phyloP scores from a whole-genome alignment of 2,797 vertebrate species.

The Dromococcyx pavoninus region DNA sequence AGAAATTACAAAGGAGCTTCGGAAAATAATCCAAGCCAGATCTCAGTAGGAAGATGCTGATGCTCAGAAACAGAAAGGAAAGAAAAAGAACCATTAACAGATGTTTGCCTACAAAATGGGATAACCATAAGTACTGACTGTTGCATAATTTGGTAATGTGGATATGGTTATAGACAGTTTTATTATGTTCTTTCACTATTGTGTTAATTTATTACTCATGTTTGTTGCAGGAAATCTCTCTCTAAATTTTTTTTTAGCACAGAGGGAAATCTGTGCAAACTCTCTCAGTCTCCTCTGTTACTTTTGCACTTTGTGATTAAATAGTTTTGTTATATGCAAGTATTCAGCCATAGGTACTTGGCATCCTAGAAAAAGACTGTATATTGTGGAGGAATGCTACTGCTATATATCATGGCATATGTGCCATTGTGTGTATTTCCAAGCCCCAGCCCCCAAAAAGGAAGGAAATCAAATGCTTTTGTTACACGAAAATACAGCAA shows the following conservation, averaged over 20 bases:
- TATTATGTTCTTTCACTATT: not conserved
- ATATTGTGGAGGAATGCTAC: not conserved
- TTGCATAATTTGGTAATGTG: not conserved
- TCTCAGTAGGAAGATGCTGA: not conserved
- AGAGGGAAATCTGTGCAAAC: not conserved
- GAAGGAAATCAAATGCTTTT: not conserved
- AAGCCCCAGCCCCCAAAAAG: not conserved
- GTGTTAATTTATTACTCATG: not conserved
- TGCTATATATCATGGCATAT: not conserved
- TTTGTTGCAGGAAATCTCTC: not conserved
- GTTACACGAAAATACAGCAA: not conserved
- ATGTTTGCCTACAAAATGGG: not conserved
- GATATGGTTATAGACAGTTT: not conserved
- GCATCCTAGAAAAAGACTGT: not conserved
- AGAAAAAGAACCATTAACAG: not conserved
- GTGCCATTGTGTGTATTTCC: not conserved
- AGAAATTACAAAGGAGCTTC: conserved; percentile 15
- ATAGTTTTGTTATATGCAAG: not conserved
- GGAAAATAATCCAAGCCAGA: conserved; percentile 34
- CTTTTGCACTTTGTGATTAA: not conserved
- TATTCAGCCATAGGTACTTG: not conserved
- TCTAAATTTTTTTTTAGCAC: not conserved
- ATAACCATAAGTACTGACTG: not conserved
- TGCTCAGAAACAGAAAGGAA: conserved; percentile 8
- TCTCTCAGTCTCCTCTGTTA: not conserved